Conservation (phyloP, 2,113 vertebrate species). For the Pteropus alecto region DNA sequence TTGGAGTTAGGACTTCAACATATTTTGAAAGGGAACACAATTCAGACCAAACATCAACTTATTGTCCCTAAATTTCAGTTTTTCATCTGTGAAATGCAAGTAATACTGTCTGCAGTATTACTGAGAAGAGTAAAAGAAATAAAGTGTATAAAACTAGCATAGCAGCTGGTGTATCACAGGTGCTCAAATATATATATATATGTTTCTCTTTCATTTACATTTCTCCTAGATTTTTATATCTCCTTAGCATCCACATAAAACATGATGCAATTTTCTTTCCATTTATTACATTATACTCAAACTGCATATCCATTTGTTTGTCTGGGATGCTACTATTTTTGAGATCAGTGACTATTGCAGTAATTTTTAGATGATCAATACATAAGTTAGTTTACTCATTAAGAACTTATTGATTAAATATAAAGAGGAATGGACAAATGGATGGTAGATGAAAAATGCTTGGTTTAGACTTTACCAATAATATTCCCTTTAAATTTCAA, state of each 20-base stretch:
- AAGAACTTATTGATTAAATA: not conserved
- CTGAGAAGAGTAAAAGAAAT: not conserved
- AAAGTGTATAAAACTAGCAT: not conserved
- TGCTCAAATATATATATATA: not conserved
- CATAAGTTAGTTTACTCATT: not conserved
- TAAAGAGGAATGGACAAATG: not conserved
- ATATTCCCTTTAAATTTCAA: not conserved
- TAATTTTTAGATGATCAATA: slow-evolving; percentile 3
- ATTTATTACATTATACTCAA: not conserved
- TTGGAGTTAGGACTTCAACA: not conserved
- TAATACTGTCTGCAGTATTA: not conserved
- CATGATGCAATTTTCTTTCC: not conserved
- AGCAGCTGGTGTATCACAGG: not conserved
- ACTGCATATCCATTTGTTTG: not conserved
- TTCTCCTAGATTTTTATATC: slow-evolving; percentile 15
- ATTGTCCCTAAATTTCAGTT: not conserved
- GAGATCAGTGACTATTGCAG: not conserved
- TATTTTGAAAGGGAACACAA: not conserved
- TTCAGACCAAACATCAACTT: not conserved
- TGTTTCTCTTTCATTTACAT: not conserved
- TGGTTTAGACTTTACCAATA: not conserved
- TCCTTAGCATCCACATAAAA: not conserved
- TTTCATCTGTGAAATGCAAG: not conserved
- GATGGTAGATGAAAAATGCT: not conserved
- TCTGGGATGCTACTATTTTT: not conserved